Evolutionary conservation across 2,797 vertebrate species (phyloP).

Genomic region (Hippocampus kuda): DNA sequence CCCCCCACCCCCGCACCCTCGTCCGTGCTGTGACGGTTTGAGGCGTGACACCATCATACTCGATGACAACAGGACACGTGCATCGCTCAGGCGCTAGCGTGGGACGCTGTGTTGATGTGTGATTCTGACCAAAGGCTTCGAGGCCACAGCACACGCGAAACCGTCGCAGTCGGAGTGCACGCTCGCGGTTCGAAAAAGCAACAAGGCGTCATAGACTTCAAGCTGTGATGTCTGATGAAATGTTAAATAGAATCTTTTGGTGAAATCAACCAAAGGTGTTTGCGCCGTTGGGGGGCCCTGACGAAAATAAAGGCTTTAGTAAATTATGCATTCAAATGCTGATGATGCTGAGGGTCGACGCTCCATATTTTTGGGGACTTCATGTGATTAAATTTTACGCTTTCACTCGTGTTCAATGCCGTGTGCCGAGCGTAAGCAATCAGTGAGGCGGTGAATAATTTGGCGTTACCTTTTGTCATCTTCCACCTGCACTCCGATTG

Average conservation of each 20-base stretch:
- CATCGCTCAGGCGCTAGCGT: neutral
- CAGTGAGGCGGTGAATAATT: neutral
- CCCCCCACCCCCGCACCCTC: slow-evolving; percentile 7
- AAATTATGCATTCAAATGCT: slow-evolving; percentile 46
- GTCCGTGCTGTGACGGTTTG: slow-evolving; percentile 19
- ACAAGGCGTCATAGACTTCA: slow-evolving; percentile 43
- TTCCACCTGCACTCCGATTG: slow-evolving; percentile 95
- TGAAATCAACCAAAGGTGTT: slow-evolving; percentile 52
- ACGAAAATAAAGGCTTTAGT: slow-evolving; percentile 18
- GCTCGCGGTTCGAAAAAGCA: slow-evolving; percentile 28
- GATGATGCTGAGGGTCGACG: slow-evolving; percentile 34
- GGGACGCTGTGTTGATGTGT: neutral
- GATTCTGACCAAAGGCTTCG: slow-evolving; percentile 27
- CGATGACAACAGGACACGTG: neutral
- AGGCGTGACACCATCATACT: neutral
- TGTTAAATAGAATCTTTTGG: slow-evolving; percentile 54
- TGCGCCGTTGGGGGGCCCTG: slow-evolving; percentile 34
- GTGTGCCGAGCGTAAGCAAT: slow-evolving; percentile 2
- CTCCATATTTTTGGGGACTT: slow-evolving; percentile 13
- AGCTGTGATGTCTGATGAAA: slow-evolving; percentile 64
- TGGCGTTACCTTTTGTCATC: slow-evolving; percentile 86
- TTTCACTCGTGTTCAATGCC: slow-evolving; percentile 26
- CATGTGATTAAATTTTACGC: neutral
- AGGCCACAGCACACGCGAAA: slow-evolving; percentile 30
- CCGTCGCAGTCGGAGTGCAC: slow-evolving; percentile 33